Conservation (phyloP, 2,113 vertebrate species). For the Ursus arctos region DNA sequence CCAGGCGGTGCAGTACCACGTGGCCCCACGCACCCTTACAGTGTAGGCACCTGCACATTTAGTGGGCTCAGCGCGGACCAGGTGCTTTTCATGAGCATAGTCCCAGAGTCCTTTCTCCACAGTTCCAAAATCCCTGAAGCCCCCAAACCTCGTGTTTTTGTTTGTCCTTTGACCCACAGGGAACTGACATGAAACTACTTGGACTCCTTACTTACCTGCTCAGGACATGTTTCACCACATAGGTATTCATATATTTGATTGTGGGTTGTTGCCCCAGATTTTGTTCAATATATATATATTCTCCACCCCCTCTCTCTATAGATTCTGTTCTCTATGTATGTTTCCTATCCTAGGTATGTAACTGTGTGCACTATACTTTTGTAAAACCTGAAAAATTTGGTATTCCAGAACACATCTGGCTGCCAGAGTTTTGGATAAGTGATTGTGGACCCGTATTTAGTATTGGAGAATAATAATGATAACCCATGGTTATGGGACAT, state of each 20-base stretch:
- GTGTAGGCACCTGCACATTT: not conserved
- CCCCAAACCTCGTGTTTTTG: not conserved
- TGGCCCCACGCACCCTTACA: not conserved
- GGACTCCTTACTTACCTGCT: not conserved
- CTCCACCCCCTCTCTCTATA: not conserved
- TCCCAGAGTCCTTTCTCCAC: not conserved
- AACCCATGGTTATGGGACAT: not conserved
- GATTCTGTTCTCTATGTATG: not conserved
- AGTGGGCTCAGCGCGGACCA: not conserved
- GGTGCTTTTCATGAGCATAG: not conserved
- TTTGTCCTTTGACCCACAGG: not conserved
- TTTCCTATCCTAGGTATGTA: not conserved
- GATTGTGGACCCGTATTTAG: not conserved
- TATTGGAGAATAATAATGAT: not conserved
- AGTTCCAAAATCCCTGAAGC: not conserved
- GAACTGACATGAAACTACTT: not conserved
- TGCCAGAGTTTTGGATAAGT: not conserved
- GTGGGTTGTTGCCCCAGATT: not conserved
- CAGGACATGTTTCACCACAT: not conserved
- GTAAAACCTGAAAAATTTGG: not conserved
- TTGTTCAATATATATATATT: not conserved
- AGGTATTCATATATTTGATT: constrained; percentile 6
- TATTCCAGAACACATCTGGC: not conserved
- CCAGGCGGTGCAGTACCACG: fast-evolving
- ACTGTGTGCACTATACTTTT: not conserved